Percentiles rank a stretch among this genome's conserved stretches.
phyloP scores from a whole-genome alignment of 2,888 invertebrate species.

The Cryptosula pallasiana region DNA sequence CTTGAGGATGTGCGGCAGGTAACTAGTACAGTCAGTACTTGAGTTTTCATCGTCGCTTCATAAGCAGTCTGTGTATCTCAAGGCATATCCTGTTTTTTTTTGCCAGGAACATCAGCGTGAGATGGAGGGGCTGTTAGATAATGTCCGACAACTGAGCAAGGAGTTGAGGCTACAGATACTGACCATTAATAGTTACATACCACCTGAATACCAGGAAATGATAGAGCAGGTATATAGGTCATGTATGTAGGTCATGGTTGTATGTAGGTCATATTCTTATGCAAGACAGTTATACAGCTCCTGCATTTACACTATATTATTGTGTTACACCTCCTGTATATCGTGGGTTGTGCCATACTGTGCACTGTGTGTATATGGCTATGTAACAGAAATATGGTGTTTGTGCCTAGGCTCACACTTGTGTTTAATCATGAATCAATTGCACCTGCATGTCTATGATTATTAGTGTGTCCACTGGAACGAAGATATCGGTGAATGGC shows the following conservation, averaged over 20 bases:
- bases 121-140: constrained; percentile 91
- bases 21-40: too few relatives aligned
- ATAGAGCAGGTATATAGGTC: constrained; percentile 8
- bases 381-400: not conserved
- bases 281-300: too few relatives aligned
- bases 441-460: constrained; percentile 40
- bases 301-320: too few relatives aligned
- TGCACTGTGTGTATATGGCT: too few relatives aligned
- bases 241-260: too few relatives aligned
- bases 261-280: too few relatives aligned
- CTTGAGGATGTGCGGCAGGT: constrained; percentile 62
- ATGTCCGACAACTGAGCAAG: constrained; percentile 78
- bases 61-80: too few relatives aligned
- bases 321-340: too few relatives aligned
- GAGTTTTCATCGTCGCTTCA: too few relatives aligned
- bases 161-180: constrained; percentile 86
- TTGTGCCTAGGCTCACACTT: not conserved
- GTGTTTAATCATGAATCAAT: not conserved
- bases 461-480: constrained; percentile 74
- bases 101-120: constrained; percentile 81
- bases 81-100: too few relatives aligned
- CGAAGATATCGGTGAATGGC: constrained; percentile 97
- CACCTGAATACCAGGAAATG: constrained; percentile 75
- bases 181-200: constrained; percentile 87
- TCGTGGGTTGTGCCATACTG: too few relatives aligned